phyloP scores from a whole-genome alignment of 2,888 invertebrate species.

The Drosophila buzzatii region DNA sequence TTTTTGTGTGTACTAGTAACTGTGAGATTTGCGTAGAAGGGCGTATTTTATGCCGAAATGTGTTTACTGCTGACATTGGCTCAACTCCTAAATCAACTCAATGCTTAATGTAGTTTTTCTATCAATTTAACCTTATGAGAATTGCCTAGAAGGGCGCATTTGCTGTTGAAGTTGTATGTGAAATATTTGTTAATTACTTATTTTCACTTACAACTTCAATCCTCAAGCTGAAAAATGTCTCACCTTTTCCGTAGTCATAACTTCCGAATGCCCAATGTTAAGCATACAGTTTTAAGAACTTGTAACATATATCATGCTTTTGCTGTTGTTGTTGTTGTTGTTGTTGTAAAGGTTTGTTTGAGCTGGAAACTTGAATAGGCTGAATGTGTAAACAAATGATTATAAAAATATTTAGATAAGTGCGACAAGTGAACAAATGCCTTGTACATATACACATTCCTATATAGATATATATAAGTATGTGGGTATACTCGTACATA shows the following conservation, averaged over 20 bases:
- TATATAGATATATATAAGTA: too few relatives aligned
- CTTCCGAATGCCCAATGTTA: conserved; percentile 30
- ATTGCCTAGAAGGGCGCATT: background rate
- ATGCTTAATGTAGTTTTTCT: background rate
- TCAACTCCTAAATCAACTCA: background rate
- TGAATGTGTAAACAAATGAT: conserved; percentile 56
- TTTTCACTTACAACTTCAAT: background rate
- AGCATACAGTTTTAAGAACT: conserved; percentile 27
- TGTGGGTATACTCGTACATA: background rate
- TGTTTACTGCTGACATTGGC: too few relatives aligned
- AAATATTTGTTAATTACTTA: background rate
- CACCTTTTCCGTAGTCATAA: conserved; percentile 10
- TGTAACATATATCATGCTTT: conserved; percentile 1
- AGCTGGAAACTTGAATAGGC: conserved; percentile 26
- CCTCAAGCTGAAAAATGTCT: background rate
- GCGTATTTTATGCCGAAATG: background rate
- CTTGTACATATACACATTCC: background rate
- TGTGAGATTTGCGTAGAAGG: conserved; percentile 4
- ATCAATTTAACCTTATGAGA: background rate
- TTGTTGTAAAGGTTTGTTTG: conserved; percentile 35
- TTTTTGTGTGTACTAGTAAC: too few relatives aligned
- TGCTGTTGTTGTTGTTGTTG: conserved; percentile 7
- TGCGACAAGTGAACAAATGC: conserved; percentile 60
- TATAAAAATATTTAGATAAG: conserved; percentile 67
- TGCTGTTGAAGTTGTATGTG: background rate